Conservation (phyloP, 2,113 vertebrate genomes). For the Ailurus styani region DNA sequence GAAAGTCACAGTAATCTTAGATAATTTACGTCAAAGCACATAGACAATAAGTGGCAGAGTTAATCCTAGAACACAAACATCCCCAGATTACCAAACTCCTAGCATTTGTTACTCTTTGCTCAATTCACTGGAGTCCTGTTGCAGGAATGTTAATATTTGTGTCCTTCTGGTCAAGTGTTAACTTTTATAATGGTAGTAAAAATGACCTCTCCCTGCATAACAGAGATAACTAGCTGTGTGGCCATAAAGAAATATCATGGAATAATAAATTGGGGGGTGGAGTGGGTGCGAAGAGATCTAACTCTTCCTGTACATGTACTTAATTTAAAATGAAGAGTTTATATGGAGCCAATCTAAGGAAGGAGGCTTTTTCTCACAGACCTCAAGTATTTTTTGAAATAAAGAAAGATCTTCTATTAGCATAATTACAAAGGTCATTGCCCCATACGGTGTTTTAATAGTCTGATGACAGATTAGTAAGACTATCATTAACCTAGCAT, state of each 20-base stretch:
- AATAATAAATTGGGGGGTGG: not conserved
- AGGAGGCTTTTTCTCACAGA: not conserved
- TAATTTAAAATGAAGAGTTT: not conserved
- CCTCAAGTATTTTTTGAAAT: not conserved
- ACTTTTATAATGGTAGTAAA: not conserved
- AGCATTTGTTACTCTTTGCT: not conserved
- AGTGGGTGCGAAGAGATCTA: not conserved
- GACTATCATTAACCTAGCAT: not conserved
- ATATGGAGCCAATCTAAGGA: not conserved
- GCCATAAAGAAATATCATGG: not conserved
- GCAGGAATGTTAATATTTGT: not conserved
- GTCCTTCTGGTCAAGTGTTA: not conserved
- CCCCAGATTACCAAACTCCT: not conserved
- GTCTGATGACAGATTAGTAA: not conserved
- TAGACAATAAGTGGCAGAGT: not conserved
- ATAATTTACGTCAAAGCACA: not conserved
- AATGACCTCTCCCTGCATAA: not conserved
- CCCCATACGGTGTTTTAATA: not conserved
- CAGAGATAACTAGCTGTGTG: not conserved
- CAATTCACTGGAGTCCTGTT: not conserved
- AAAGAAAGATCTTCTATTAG: slow-evolving; percentile 15
- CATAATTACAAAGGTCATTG: slow-evolving; percentile 15
- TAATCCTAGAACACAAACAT: not conserved
- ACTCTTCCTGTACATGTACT: not conserved
- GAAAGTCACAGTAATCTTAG: not conserved